Evolutionary conservation across 1,140 invertebrate species (phyloP).

Genomic region (Drosophila paulistorum): DNA sequence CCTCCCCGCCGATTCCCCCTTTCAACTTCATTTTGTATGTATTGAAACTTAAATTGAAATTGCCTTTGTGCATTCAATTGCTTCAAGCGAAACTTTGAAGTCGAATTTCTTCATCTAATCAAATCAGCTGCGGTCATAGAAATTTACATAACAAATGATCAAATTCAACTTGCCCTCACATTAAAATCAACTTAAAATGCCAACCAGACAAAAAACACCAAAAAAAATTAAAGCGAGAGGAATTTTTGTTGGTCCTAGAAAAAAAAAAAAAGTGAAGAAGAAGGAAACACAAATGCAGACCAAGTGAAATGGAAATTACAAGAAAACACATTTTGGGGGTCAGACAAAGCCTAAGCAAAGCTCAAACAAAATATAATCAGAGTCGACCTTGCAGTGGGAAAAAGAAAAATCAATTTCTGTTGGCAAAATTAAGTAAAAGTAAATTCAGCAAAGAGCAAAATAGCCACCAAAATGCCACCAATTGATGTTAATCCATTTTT

Average conservation of each 20-base stretch:
- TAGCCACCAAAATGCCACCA: no score
- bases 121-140: constrained; percentile 23
- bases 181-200: constrained; percentile 69
- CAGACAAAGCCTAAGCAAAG: neutral
- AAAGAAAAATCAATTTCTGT: neutral
- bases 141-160: constrained; percentile 58
- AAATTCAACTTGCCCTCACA: constrained; percentile 28
- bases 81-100: constrained; percentile 54
- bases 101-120: constrained; percentile 16
- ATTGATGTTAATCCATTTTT: no score
- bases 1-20: constrained; percentile 19
- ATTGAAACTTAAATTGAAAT: constrained; percentile 26
- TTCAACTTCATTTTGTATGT: no score
- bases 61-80: constrained; percentile 53
- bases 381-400: neutral
- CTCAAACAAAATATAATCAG: neutral
- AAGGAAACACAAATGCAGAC: constrained; percentile 26
- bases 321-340: neutral
- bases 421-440: no score
- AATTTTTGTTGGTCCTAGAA: neutral
- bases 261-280: neutral
- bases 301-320: constrained; percentile 40
- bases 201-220: constrained; percentile 2
- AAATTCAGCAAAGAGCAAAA: no score
- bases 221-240: neutral